These are phyloP conservation scores for Chloropsis hardwickii DNA, from an alignment of 2,113 vertebrate species.

Conservation along the genomic window DNA sequence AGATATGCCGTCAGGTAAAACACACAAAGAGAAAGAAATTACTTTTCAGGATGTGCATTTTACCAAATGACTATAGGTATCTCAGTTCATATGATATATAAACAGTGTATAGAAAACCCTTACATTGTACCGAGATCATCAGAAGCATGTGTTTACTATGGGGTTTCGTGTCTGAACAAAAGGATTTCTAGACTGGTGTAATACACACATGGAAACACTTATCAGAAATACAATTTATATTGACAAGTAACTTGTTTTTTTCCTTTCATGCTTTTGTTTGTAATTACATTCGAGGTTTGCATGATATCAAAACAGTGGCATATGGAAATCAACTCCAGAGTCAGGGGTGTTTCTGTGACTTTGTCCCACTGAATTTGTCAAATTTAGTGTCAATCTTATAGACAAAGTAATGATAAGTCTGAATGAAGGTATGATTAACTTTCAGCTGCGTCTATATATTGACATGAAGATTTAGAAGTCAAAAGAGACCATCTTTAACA, in stretches of 20 bases:
- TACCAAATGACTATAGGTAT: not conserved
- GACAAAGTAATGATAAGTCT: not conserved
- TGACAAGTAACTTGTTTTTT: not conserved
- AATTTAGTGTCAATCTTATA: not conserved
- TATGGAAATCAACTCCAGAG: not conserved
- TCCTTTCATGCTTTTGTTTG: not conserved
- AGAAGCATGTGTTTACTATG: not conserved
- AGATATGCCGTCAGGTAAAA: not conserved
- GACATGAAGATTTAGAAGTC: not conserved
- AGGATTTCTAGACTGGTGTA: not conserved
- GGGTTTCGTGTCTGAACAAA: not conserved
- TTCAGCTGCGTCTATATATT: not conserved
- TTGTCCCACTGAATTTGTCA: not conserved
- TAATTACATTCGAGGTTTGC: not conserved
- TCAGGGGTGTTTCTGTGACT: not conserved
- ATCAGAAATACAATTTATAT: not conserved
- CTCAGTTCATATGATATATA: not conserved
- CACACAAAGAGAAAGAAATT: not conserved
- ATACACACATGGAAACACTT: not conserved
- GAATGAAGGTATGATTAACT: not conserved
- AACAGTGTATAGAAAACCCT: not conserved
- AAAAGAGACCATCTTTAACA: not conserved
- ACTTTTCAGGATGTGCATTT: not conserved
- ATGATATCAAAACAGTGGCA: not conserved
- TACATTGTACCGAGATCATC: not conserved